Percentiles rank a stretch among this genome's conserved stretches.
Conservation (phyloP, 2,797 vertebrate species). For the Sphenodon punctatus region DNA sequence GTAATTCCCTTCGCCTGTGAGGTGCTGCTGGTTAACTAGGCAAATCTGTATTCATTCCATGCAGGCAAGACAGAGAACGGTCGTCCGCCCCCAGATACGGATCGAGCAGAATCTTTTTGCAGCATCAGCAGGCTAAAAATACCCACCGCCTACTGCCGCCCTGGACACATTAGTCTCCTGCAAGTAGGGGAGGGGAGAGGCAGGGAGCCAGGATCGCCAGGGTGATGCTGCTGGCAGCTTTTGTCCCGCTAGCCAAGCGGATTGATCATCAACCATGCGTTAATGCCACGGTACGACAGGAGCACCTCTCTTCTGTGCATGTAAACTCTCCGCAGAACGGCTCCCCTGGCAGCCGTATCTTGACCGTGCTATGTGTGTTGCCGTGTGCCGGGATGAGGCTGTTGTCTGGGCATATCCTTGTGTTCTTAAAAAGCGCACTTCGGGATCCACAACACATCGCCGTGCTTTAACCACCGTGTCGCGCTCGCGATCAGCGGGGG, state of each 20-base stretch:
- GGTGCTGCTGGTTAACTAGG: background rate
- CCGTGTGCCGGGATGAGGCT: background rate
- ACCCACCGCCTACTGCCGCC: background rate
- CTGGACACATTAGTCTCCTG: background rate
- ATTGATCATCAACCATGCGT: background rate
- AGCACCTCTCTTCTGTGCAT: no score
- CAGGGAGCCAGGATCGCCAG: background rate
- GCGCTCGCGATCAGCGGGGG: no score
- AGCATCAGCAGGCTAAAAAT: slow-evolving; percentile 36
- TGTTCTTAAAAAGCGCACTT: no score
- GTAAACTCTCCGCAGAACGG: background rate
- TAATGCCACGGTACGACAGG: no score
- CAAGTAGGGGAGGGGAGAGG: background rate
- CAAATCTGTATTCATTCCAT: background rate
- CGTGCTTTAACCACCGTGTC: no score
- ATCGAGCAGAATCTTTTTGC: background rate
- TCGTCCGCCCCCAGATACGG: background rate
- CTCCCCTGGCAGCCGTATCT: background rate
- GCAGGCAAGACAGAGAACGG: background rate
- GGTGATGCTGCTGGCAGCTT: background rate
- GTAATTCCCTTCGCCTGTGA: background rate
- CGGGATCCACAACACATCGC: no score
- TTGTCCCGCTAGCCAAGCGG: accelerated
- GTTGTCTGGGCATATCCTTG: no score
- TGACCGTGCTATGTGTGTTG: background rate